Evolutionary conservation across 2,113 vertebrate species (phyloP), one percentile per base, ranked within the genome.

Genomic region (Ornithorhynchus anatinus): DNA sequence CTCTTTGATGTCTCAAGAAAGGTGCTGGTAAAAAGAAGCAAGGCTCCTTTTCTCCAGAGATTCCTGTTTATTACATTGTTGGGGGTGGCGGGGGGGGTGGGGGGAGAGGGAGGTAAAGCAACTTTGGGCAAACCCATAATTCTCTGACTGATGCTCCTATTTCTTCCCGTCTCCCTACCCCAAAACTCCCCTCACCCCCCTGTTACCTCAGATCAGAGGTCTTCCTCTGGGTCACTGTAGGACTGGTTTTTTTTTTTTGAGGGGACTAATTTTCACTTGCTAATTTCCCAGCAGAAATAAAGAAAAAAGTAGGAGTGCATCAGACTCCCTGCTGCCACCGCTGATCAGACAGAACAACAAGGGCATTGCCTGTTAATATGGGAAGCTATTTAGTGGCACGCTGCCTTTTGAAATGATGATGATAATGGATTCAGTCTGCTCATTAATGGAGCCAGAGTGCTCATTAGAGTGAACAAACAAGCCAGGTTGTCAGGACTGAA

Each of bases 391-490:
- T 96, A 95, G 96, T 95, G 94, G 94, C 91, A 92, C 92, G 95
- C 94, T 93, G 94, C 95, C 96, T 97, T 99, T 99, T 98, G 96
- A 99, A 98, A 97, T 96, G 95, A 96, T 95, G 96, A 96, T 95
- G 96, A 96, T 97, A 97, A 98, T 98, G 95, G 96, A 97, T 97
- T 96, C 97, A 97, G 96, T 96, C 94, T 96, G 95, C 96, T 99
- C 97, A 98, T 99, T 99, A 98, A 98, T 96, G 96, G 94, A 96
- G 94, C 95, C 96, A 95, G 94, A 98, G 96, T 97, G 97, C 97
- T 99, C 96, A 96, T 99, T 99, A 98, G 95, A 94, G 93, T 93
- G 96, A 96, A 97, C 96, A 99, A 99, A 99, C 96, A 98, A 97
- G 96, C 94, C 85, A 92, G 93, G 94, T 96, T 92, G 95, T 96